phyloP scores from a whole-genome alignment of 2,888 invertebrate genomes.

The Aporophyla lueneburgensis region DNA sequence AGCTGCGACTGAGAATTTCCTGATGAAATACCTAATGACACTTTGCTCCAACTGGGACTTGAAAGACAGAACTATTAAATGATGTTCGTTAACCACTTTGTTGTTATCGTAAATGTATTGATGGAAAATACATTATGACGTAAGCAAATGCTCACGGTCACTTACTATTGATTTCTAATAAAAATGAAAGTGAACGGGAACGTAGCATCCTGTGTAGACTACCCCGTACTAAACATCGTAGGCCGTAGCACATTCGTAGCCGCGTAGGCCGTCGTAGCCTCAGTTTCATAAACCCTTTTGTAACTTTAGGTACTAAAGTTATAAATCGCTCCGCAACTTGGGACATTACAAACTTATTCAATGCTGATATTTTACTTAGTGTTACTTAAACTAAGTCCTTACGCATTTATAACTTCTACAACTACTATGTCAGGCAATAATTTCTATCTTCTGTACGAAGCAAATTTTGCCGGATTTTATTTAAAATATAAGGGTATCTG shows the following conservation, averaged over 20 bases:
- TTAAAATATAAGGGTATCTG: neutral
- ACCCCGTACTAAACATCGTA: constrained; percentile 21
- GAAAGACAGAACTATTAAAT: constrained; percentile 6
- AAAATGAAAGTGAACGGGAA: too few relatives aligned
- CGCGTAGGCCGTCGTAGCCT: constrained; percentile 37
- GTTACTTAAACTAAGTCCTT: constrained; percentile 21
- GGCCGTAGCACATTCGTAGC: constrained; percentile 45
- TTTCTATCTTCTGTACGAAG: neutral
- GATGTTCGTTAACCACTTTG: constrained; percentile 23
- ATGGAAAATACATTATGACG: constrained; percentile 15
- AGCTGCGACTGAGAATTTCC: neutral
- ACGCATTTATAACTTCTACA: constrained; percentile 5
- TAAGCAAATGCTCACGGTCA: neutral
- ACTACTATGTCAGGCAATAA: neutral
- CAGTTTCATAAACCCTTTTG: constrained; percentile 23
- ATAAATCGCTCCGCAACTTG: constrained; percentile 20
- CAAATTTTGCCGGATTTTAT: too few relatives aligned
- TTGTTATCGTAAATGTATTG: constrained; percentile 8
- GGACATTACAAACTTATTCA: constrained; percentile 30
- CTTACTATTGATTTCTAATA: constrained; percentile 9
- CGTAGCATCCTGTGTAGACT: neutral
- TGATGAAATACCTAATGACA: neutral
- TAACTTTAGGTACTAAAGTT: constrained; percentile 14
- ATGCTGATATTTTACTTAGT: constrained; percentile 31
- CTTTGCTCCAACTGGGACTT: neutral